Evolutionary conservation across 2,113 vertebrate species (phyloP), one percentile per base, ranked within the genome.

Genomic region (Tyrannus savana): DNA sequence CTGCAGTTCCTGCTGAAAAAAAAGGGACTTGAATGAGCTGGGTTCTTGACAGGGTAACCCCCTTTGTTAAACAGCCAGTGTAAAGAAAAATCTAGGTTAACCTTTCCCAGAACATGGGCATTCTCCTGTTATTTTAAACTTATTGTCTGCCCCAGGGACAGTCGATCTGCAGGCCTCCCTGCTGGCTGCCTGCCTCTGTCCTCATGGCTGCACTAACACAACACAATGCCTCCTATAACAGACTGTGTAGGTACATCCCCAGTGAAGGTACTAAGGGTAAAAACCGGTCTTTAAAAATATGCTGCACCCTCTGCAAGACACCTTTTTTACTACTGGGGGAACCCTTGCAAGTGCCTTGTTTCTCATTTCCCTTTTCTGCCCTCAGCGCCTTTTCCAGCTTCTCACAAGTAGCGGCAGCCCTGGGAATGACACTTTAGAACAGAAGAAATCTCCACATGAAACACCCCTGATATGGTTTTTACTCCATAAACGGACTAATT

Each of bases 81-180:
- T 68, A 80, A 95, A 91, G 82, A 76, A 83, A 93, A 86, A 72
- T 23, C 62, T 27, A 68, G 37, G 58, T 76, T 82, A 91, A 87
- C 73, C 0, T 6, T 55, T 86, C 76, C 78, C 59, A 76, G 82
- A 93, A 67, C 76, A 67, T 0, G 0, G 67, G 66, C n/a, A 33
- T 49, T 56, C 78, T 46, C 21, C 58, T 84, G 80, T 68, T 78
- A 83, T 73, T 94, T 96, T 59, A 68, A 90, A 71, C 39, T 78
- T 69, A 21, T 19, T 41, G 82, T 78, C 49, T 88, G 62, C 64
- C 59, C 15, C 47, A 35, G 23, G 23, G 39, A 88, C 33, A 87
- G 71, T 58, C 35, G 37, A 44, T 91, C 59, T 47, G 31, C 93
- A 92, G 85, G 23, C 37, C 37, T 92, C 37, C 9, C 52, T 0